Conservation (phyloP, 2,888 invertebrate genomes). For the Caenorhabditis sp. region DNA sequence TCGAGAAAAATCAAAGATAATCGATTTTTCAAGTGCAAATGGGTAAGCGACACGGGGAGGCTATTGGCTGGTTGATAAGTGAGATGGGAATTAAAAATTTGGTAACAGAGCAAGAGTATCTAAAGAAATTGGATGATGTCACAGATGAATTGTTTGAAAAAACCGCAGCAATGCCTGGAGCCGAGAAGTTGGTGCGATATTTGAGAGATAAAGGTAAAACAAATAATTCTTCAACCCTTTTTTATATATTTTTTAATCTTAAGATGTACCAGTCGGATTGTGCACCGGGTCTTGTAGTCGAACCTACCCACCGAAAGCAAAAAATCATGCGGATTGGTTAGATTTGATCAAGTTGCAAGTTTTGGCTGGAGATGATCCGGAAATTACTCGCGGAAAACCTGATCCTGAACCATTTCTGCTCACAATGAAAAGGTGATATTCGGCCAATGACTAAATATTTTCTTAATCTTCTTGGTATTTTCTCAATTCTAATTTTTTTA, state of each 20-base stretch:
- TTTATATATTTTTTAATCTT: neutral
- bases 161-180: constrained; percentile 79
- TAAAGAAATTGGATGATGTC: constrained; percentile 74
- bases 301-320: constrained; percentile 77
- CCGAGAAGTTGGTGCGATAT: constrained; percentile 81
- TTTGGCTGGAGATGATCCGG: constrained; percentile 83
- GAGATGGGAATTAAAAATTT: constrained; percentile 19
- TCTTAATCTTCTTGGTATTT: too few relatives aligned
- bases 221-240: too few relatives aligned
- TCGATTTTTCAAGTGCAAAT: constrained; percentile 45
- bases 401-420: constrained; percentile 87
- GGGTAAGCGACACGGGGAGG: constrained; percentile 56
- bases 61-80: constrained; percentile 53
- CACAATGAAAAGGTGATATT: constrained; percentile 54
- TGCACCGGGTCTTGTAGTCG: constrained; percentile 85
- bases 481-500: too few relatives aligned
- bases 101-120: constrained; percentile 39
- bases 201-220: constrained; percentile 77
- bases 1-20: neutral
- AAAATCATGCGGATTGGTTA: constrained; percentile 49
- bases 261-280: constrained; percentile 81
- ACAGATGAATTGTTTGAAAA: constrained; percentile 78
- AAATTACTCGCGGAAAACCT: constrained; percentile 87
- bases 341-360: constrained; percentile 74
- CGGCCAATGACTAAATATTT: too few relatives aligned